Evolutionary conservation across 2,113 vertebrate genomes (phyloP).

Genomic region (Pygoscelis antarcticus): DNA sequence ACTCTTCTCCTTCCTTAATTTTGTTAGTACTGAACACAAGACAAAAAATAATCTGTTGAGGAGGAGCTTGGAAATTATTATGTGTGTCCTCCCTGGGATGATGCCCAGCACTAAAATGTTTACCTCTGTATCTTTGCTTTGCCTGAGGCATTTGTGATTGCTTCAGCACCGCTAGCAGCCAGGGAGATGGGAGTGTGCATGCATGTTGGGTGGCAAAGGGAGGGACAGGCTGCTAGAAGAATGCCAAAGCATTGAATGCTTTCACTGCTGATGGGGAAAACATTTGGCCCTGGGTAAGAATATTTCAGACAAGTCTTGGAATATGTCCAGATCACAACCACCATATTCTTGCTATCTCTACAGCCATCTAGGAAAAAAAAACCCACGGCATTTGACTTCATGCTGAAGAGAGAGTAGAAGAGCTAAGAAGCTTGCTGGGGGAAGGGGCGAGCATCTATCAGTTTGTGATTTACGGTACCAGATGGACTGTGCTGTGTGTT

Average conservation of each 20-base stretch:
- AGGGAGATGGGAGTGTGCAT: neutral
- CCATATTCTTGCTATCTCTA: neutral
- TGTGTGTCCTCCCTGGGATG: neutral
- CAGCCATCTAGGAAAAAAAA: neutral
- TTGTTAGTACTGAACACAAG: neutral
- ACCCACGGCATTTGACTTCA: neutral
- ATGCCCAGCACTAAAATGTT: conserved; percentile 22
- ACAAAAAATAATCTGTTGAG: neutral
- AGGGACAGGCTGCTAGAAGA: neutral
- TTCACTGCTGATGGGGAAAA: neutral
- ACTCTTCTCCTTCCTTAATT: neutral
- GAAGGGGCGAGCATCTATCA: neutral
- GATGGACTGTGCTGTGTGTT: neutral
- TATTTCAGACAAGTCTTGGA: conserved; percentile 16
- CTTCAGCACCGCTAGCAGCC: neutral
- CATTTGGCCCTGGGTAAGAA: neutral
- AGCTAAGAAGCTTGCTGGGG: neutral
- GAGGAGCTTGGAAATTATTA: conserved; percentile 1
- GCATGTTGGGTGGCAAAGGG: neutral
- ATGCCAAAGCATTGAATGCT: neutral
- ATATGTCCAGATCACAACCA: neutral
- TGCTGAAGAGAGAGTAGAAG: neutral
- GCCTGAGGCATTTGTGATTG: conserved; percentile 1
- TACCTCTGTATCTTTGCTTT: conserved; percentile 3
- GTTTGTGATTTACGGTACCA: neutral